A percentile compares a stretch with the other conserved stretches of the same genome.
phyloP scores from a whole-genome alignment of 2,888 invertebrate genomes.

The Leptarthrus brevirostris region DNA sequence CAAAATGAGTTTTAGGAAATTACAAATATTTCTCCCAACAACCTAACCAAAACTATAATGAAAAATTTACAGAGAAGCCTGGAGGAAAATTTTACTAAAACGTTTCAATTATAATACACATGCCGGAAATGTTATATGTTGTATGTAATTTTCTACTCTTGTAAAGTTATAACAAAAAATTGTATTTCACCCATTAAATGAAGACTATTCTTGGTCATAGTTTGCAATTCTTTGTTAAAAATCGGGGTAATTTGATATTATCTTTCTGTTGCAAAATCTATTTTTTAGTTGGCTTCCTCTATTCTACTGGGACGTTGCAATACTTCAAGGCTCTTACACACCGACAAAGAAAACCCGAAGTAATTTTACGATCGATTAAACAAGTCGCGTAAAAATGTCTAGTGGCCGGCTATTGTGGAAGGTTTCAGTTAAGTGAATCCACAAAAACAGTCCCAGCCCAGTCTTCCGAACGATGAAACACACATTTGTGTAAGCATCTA shows the following conservation, averaged over 20 bases:
- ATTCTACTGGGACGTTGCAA: neutral
- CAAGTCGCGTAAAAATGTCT: slow-evolving; percentile 46
- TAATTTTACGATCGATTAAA: slow-evolving; percentile 48
- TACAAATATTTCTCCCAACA: too few relatives aligned
- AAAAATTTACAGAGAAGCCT: too few relatives aligned
- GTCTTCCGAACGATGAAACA: slow-evolving; percentile 32
- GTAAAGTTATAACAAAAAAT: too few relatives aligned
- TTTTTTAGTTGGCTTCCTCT: neutral
- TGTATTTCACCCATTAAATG: too few relatives aligned
- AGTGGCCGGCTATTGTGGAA: slow-evolving; percentile 8
- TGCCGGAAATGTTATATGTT: too few relatives aligned
- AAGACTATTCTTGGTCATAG: too few relatives aligned
- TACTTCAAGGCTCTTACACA: neutral
- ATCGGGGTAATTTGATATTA: neutral
- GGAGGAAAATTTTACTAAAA: too few relatives aligned
- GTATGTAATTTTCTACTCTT: too few relatives aligned
- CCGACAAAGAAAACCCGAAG: slow-evolving; percentile 23
- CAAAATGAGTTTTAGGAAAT: too few relatives aligned
- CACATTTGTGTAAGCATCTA: slow-evolving; percentile 34
- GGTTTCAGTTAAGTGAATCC: slow-evolving; percentile 27
- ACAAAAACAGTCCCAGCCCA: neutral
- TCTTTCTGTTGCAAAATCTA: neutral
- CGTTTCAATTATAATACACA: too few relatives aligned
- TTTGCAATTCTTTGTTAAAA: too few relatives aligned
- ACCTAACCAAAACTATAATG: too few relatives aligned